phyloP scores from a whole-genome alignment of 2,113 vertebrate genomes.

The Jaculus jaculus region DNA sequence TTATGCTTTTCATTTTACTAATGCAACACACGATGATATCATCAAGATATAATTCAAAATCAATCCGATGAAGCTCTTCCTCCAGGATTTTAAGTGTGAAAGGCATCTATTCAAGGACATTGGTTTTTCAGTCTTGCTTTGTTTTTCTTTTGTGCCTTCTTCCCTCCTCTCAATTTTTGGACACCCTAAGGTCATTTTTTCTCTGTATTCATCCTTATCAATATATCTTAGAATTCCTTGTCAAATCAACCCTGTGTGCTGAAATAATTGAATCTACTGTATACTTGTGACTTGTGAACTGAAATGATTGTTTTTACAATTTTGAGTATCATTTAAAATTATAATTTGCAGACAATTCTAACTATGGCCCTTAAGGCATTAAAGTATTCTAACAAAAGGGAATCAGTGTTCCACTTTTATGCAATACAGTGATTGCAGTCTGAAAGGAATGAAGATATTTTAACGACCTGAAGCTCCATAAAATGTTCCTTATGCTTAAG shows the following conservation, averaged over 20 bases:
- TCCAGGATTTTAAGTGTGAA: not conserved
- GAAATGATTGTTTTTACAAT: too few relatives aligned
- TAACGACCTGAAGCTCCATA: not conserved
- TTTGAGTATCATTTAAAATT: too few relatives aligned
- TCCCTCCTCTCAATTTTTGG: not conserved
- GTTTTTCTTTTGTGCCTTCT: not conserved
- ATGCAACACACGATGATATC: not conserved
- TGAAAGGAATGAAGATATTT: not conserved
- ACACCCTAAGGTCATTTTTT: not conserved
- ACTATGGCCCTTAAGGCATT: not conserved
- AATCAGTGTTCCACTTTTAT: not conserved
- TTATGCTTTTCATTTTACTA: not conserved
- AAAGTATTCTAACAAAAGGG: not conserved
- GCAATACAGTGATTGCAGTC: not conserved
- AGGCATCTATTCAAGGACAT: not conserved
- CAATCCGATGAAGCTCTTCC: not conserved
- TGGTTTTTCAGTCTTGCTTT: not conserved
- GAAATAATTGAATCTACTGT: not conserved
- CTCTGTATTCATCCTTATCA: fast-evolving
- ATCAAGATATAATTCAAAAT: not conserved
- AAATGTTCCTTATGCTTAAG: not conserved
- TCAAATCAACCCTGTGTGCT: not conserved
- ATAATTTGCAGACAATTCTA: not conserved
- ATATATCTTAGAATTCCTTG: not conserved
- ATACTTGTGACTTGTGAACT: not conserved